phyloP scores from a whole-genome alignment of 2,888 invertebrate genomes.

The Drosophila anomelani region DNA sequence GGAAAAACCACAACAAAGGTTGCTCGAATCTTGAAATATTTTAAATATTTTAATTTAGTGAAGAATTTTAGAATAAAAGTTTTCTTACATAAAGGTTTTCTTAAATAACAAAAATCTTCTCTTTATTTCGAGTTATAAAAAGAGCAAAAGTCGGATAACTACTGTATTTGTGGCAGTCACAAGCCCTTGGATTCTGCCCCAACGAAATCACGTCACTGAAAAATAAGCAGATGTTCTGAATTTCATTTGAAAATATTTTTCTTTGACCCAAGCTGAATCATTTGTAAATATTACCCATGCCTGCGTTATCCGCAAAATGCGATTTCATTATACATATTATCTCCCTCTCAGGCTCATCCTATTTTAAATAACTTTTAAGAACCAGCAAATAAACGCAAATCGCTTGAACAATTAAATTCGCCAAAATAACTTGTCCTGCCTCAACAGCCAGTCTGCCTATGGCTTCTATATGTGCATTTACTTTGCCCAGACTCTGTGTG shows the following conservation, averaged over 20 bases:
- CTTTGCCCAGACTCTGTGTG: constrained; percentile 22
- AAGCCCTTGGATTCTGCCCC: not conserved
- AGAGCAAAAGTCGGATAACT: too few species aligned
- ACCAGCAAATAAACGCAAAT: constrained; percentile 62
- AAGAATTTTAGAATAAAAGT: not conserved
- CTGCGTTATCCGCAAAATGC: constrained; percentile 6
- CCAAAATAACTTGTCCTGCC: constrained; percentile 50
- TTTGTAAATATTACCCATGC: constrained; percentile 22
- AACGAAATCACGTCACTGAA: constrained; percentile 7
- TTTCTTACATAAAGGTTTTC: too few species aligned
- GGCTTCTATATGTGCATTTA: constrained; percentile 3
- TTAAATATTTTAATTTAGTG: not conserved
- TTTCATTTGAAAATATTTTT: constrained; percentile 19
- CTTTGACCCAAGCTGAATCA: constrained; percentile 12
- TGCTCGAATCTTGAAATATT: not conserved
- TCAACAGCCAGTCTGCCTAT: constrained; percentile 5
- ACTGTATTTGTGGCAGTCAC: constrained; percentile 1
- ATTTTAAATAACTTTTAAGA: constrained; percentile 22
- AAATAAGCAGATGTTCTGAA: constrained; percentile 17
- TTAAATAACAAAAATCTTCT: too few species aligned
- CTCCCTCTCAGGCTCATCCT: constrained; percentile 7
- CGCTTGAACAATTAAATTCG: constrained; percentile 61
- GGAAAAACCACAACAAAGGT: not conserved
- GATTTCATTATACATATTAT: constrained; percentile 2
- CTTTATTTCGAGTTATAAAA: too few species aligned